Evolutionary conservation across 2,113 vertebrate genomes (phyloP), one percentile per base, ranked within the genome.

Genomic region (Lucifuga dentata): DNA sequence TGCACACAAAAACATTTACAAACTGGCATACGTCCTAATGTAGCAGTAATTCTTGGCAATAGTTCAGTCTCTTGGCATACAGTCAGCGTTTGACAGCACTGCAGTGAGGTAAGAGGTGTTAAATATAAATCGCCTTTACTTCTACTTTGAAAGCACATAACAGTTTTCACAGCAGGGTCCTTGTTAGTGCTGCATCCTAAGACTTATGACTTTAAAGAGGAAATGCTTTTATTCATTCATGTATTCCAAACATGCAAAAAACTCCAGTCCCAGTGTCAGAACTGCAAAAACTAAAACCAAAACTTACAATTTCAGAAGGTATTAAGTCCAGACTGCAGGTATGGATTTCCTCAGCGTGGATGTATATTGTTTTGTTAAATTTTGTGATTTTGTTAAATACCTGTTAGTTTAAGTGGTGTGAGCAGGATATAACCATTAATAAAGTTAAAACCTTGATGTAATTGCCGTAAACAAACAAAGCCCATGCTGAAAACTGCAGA

Each of bases 381-480:
- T n/a, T n/a, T n/a, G n/a, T n/a, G n/a, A n/a, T n/a, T n/a, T n/a
- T n/a, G n/a, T n/a, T n/a, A n/a, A n/a, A n/a, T 39, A 52, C 21
- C 11, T 15, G 3, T 40, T 55, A 43, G 20, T 33, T 41, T 44
- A 35, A 11, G 1, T 11, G 17, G 16, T 10, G 21, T 23, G 57
- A 2, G 13, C 13, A 53, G 35, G 8, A 11, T 32, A 51, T 23
- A 29, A 43, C 16, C 10, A 20, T n/a, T 7, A 17, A 6, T 58
- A 17, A 55, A 53, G 26, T 61, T n/a, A 36, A 65, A 75, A 73
- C 61, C 46, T 75, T 62, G 29, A 35, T 77, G 53, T 19, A 52
- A 40, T 49, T 53, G 59, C n/a, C 52, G 74, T 64, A 79, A 83
- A 88, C 52, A 85, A 80, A 80, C 77, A 69, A 66, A 62, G 56